phyloP scores from a whole-genome alignment of 1,140 invertebrate species.

The Cheumatopsyche charites region DNA sequence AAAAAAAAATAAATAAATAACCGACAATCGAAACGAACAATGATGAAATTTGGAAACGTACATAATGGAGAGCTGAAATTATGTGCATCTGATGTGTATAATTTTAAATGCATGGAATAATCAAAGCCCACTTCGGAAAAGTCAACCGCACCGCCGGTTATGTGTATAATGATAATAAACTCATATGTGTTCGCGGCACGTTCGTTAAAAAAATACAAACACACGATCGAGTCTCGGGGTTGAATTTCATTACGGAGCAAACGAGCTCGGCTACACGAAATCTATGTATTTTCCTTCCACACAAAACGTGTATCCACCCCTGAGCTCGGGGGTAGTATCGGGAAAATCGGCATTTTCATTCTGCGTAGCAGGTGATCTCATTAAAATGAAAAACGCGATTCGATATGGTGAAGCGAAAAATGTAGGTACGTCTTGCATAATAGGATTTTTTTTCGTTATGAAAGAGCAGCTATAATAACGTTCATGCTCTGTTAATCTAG shows the following conservation, averaged over 20 bases:
- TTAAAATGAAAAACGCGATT: slow-evolving; percentile 3
- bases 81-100: slow-evolving; percentile 12
- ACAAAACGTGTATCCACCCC: too few relatives aligned
- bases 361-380: slow-evolving; percentile 2
- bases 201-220: slow-evolving; percentile 19
- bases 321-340: neutral
- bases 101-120: slow-evolving; percentile 28
- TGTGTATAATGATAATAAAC: slow-evolving; percentile 12
- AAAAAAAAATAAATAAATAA: too few relatives aligned
- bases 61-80: neutral
- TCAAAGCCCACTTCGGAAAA: slow-evolving; percentile 9
- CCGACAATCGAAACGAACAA: too few relatives aligned
- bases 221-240: neutral
- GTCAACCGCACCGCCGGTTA: neutral
- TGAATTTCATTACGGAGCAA: slow-evolving; percentile 3
- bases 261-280: too few relatives aligned
- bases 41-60: too few relatives aligned
- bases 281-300: too few relatives aligned
- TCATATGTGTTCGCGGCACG: slow-evolving; percentile 11
- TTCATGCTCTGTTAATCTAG: too few relatives aligned
- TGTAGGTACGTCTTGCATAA: too few relatives aligned
- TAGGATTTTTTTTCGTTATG: too few relatives aligned
- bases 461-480: too few relatives aligned
- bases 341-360: slow-evolving; percentile 5
- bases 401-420: too few relatives aligned